phyloP scores from a whole-genome alignment of 2,888 invertebrate species.

The Entomobrya multifasciata region DNA sequence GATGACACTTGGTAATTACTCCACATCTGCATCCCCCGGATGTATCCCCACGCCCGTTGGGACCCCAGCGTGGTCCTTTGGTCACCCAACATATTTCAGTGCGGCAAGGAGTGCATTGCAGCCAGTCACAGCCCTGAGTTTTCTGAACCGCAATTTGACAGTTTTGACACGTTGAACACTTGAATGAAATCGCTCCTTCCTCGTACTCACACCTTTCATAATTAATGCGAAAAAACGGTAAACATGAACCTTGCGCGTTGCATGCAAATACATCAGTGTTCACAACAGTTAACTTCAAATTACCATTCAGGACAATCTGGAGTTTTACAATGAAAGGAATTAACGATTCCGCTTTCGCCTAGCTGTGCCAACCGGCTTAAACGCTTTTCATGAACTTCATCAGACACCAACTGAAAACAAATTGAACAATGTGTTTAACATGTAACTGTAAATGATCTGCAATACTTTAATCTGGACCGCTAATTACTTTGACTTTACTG shows the following conservation, averaged over 20 bases:
- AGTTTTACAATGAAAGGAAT: conserved; percentile 94
- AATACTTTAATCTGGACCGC: too few relatives aligned
- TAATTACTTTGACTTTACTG: too few relatives aligned
- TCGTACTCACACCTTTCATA: conserved; percentile 87
- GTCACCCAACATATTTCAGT: conserved; percentile 96
- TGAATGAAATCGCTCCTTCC: conserved; percentile 88
- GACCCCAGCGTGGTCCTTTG: conserved; percentile 83
- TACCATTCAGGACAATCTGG: conserved; percentile 92
- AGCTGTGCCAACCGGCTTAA: conserved; percentile 89
- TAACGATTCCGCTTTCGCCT: conserved; percentile 88
- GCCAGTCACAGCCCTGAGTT: conserved; percentile 96
- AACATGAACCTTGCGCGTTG: conserved; percentile 91
- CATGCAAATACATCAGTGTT: too few relatives aligned
- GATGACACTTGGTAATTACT: too few relatives aligned
- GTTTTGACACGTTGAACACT: conserved; percentile 92
- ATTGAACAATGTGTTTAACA: too few relatives aligned
- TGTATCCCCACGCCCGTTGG: conserved; percentile 55
- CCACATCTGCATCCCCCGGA: conserved; percentile 66
- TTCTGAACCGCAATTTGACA: conserved; percentile 92
- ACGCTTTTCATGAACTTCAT: conserved; percentile 89
- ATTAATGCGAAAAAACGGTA: conserved; percentile 92
- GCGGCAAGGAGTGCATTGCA: conserved; percentile 87
- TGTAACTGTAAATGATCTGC: too few relatives aligned
- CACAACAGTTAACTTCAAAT: conserved; percentile 84
- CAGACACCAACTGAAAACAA: conserved; percentile 87